Percentiles rank a stretch among this genome's conserved stretches.
Evolutionary conservation across 2,888 invertebrate species (phyloP).

Genomic region (Neria commutata): DNA sequence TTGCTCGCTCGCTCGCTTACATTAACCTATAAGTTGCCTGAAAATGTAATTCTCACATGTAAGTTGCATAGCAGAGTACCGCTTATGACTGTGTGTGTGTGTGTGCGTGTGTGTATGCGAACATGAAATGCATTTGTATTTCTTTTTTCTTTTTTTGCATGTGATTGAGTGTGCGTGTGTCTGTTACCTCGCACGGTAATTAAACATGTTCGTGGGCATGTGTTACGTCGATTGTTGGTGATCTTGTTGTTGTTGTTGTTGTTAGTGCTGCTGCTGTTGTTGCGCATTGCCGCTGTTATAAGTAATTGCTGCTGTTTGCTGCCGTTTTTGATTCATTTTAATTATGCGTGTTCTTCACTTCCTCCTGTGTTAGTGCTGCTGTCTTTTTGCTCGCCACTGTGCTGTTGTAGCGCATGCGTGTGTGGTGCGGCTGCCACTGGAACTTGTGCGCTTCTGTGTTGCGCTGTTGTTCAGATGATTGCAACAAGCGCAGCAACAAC

Average conservation of each 20-base stretch:
- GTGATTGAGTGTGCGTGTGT: constrained; percentile 1
- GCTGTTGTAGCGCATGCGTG: neutral
- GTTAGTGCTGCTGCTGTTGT: constrained; percentile 13
- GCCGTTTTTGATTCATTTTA: constrained; percentile 38
- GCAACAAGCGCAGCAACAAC: constrained; percentile 18
- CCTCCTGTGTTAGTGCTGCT: neutral
- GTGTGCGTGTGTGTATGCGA: too few species aligned
- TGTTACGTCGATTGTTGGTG: neutral
- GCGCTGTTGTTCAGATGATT: constrained; percentile 22
- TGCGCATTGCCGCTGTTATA: constrained; percentile 19
- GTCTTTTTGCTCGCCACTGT: neutral
- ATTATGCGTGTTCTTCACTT: constrained; percentile 32
- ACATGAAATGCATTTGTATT: too few species aligned
- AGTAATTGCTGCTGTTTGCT: constrained; percentile 25
- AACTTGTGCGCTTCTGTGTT: neutral
- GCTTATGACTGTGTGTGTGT: too few species aligned
- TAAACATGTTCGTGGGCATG: constrained; percentile 23
- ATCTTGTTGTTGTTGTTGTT: constrained; percentile 9
- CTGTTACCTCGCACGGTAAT: constrained; percentile 19
- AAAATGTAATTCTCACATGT: too few species aligned
- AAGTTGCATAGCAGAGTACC: too few species aligned
- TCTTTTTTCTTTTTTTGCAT: too few species aligned
- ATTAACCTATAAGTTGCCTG: too few species aligned
- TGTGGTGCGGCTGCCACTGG: neutral
- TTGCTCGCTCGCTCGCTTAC: too few species aligned